Evolutionary conservation across 2,888 invertebrate genomes (phyloP).

Genomic region (Azorinus chamasolen): DNA sequence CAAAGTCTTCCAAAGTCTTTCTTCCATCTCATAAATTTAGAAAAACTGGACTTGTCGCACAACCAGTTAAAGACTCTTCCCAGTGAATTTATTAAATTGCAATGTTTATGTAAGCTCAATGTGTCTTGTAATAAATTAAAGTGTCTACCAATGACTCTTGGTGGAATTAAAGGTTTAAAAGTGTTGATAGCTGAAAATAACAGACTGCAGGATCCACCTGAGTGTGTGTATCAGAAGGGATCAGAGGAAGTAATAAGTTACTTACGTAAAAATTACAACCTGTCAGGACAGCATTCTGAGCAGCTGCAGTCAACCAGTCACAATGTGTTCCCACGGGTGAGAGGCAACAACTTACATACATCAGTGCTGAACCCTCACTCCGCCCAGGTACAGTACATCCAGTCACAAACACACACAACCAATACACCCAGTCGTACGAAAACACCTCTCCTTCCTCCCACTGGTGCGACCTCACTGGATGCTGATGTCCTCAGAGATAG

Average conservation of each 20-base stretch:
- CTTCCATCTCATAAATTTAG: slow-evolving; percentile 81
- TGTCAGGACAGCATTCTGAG: slow-evolving; percentile 40
- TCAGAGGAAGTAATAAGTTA: slow-evolving; percentile 80
- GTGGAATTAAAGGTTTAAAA: slow-evolving; percentile 73
- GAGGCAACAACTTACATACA: slow-evolving; percentile 83
- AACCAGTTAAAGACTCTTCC: slow-evolving; percentile 82
- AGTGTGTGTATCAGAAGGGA: slow-evolving; percentile 83
- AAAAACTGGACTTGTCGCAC: slow-evolving; percentile 84
- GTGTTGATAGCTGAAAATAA: slow-evolving; percentile 82
- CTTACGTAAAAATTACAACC: slow-evolving; percentile 75
- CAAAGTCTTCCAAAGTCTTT: slow-evolving; percentile 81
- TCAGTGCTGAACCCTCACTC: slow-evolving; percentile 84
- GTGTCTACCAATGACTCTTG: slow-evolving; percentile 82
- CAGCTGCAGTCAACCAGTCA: slow-evolving; percentile 52
- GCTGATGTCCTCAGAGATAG: slow-evolving; percentile 82
- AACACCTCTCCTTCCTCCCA: slow-evolving; percentile 85
- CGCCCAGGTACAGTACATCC: slow-evolving; percentile 85
- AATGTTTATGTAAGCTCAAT: slow-evolving; percentile 81
- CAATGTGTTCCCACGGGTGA: slow-evolving; percentile 83
- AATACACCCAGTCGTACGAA: slow-evolving; percentile 84
- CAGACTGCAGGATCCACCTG: slow-evolving; percentile 81
- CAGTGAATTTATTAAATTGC: slow-evolving; percentile 82
- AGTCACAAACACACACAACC: slow-evolving; percentile 85
- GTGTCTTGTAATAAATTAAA: slow-evolving; percentile 83
- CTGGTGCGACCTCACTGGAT: slow-evolving; percentile 80